Conservation (phyloP, 1,140 invertebrate species). For the Neelides sp. region DNA sequence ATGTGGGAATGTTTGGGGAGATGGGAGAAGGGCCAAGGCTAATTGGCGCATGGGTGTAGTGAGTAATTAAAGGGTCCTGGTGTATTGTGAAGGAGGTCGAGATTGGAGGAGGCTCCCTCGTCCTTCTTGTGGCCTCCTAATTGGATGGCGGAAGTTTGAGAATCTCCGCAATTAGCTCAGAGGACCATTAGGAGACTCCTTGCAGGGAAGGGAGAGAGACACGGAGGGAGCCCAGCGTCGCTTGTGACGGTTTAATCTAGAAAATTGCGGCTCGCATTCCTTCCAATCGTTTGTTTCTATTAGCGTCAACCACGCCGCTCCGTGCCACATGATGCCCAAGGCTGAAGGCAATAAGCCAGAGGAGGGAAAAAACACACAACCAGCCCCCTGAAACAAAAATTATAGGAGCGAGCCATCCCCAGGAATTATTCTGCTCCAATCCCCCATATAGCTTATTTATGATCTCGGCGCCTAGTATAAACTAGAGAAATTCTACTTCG, state of each 20-base stretch:
- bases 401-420: constrained; percentile 22
- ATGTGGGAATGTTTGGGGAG: too few species aligned
- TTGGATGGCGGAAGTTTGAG: not conserved
- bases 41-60: too few species aligned
- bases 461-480: constrained; percentile 19
- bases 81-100: too few species aligned
- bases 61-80: not conserved
- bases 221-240: constrained; percentile 15
- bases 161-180: not conserved
- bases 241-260: constrained; percentile 32
- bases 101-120: too few species aligned
- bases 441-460: constrained; percentile 27
- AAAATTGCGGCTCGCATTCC: constrained; percentile 32
- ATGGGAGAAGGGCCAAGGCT: too few species aligned
- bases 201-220: constrained; percentile 3
- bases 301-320: constrained; percentile 29
- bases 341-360: constrained; percentile 10
- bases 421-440: constrained; percentile 26
- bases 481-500: constrained; percentile 14
- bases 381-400: constrained; percentile 23
- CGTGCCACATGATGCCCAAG: constrained; percentile 31
- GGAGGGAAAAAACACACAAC: constrained; percentile 17
- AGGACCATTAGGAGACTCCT: not conserved
- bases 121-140: not conserved
- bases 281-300: constrained; percentile 32